Conservation (phyloP, 2,113 vertebrate genomes). For the Desmodus rotundus region DNA sequence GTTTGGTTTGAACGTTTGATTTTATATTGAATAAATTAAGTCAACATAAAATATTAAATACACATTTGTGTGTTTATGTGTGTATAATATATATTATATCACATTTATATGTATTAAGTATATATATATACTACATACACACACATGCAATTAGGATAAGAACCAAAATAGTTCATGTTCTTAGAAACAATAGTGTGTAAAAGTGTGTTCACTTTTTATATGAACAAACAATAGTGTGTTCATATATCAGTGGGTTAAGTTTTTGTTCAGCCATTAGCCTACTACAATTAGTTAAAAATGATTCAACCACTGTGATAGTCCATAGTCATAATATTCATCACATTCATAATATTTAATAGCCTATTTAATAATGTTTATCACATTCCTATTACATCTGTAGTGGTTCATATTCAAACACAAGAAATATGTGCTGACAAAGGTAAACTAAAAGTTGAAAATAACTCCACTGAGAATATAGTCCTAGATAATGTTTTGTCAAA, state of each 20-base stretch:
- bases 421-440: not conserved
- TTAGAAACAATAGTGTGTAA: not conserved
- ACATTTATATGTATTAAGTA: not conserved
- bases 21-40: not conserved
- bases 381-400: not conserved
- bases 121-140: too few relatives aligned
- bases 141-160: not conserved
- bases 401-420: not conserved
- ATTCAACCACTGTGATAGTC: not conserved
- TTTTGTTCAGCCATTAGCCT: not conserved
- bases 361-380: not conserved
- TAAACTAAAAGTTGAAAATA: not conserved
- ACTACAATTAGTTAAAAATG: not conserved
- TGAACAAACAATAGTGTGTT: not conserved
- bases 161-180: not conserved
- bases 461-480: not conserved
- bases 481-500: not conserved
- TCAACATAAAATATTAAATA: not conserved
- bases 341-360: not conserved
- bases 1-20: not conserved
- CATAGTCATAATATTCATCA: too few relatives aligned
- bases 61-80: not conserved
- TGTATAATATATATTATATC: not conserved
- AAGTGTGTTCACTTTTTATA: too few relatives aligned
- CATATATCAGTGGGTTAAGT: not conserved